phyloP scores from a whole-genome alignment of 1,140 invertebrate species.

The Wasmannia auropunctata region DNA sequence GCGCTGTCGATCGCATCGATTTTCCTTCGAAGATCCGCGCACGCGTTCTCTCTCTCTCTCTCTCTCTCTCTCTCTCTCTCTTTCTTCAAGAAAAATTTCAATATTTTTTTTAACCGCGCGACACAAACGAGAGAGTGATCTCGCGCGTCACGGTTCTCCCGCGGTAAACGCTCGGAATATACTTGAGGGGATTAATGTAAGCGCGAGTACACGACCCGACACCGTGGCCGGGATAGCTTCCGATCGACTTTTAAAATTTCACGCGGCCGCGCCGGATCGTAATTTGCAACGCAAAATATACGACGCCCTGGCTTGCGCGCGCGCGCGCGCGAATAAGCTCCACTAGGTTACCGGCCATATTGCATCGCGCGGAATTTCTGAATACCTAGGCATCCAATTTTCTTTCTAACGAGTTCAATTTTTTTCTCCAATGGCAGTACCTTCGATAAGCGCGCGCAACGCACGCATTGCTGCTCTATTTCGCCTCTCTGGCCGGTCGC shows the following conservation, averaged over 20 bases:
- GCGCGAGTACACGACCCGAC: slow-evolving; percentile 6
- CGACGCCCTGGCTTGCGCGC: slow-evolving; percentile 2
- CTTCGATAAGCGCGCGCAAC: not conserved
- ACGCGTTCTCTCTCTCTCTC: not conserved
- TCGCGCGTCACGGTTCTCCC: not conserved
- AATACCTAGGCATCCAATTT: slow-evolving; percentile 45
- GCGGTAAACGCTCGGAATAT: not conserved
- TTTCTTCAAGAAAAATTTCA: not conserved
- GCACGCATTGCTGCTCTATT: not conserved
- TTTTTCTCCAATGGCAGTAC: slow-evolving; percentile 21
- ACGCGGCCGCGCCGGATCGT: slow-evolving; percentile 34
- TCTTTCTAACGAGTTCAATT: slow-evolving; percentile 58
- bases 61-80: not conserved
- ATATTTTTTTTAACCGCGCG: not conserved
- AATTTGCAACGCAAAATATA: slow-evolving; percentile 58
- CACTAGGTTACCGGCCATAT: slow-evolving; percentile 53
- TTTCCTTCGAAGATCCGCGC: not conserved
- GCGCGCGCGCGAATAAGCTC: slow-evolving; percentile 26
- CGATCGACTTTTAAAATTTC: slow-evolving; percentile 57
- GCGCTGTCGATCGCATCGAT: slow-evolving; percentile 20
- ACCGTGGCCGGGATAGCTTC: not conserved
- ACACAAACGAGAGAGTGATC: slow-evolving; percentile 16
- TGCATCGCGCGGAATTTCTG: slow-evolving; percentile 30
- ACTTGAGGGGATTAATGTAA: slow-evolving; percentile 31
- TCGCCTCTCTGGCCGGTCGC: not conserved